Percentiles rank a stretch among this genome's conserved stretches.
Evolutionary conservation across 2,797 vertebrate species (phyloP).

Genomic region (Onychomys torridus): DNA sequence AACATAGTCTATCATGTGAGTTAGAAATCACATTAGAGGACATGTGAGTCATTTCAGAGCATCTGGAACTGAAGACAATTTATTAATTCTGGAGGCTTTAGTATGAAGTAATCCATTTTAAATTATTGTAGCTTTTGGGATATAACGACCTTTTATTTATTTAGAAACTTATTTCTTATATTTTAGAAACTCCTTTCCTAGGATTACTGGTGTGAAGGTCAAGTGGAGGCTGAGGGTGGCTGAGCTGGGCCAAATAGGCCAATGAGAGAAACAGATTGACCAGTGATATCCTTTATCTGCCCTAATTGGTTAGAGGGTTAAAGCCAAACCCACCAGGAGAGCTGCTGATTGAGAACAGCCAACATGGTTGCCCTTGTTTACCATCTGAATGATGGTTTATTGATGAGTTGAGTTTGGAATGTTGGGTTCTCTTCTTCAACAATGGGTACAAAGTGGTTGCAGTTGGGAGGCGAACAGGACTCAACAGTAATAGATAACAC

Average conservation of each 20-base stretch:
- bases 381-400: too few relatives aligned
- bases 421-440: neutral
- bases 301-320: neutral
- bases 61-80: neutral
- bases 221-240: fast-evolving
- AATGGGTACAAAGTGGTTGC: neutral
- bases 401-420: neutral
- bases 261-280: fast-evolving
- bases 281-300: neutral
- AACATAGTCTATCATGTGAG: neutral
- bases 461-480: neutral
- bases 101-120: neutral
- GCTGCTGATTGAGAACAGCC: neutral
- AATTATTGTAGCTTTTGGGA: neutral
- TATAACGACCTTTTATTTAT: neutral
- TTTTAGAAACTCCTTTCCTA: neutral
- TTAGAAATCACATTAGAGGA: neutral
- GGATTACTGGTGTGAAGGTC: neutral
- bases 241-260: neutral
- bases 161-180: neutral
- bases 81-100: neutral
- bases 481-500: neutral
- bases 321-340: neutral
- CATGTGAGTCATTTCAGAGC: neutral
- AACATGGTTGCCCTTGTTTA: neutral